These are phyloP conservation scores for Caranx ignobilis DNA, from an alignment of 2,113 vertebrate genomes.

Conservation along the genomic window DNA sequence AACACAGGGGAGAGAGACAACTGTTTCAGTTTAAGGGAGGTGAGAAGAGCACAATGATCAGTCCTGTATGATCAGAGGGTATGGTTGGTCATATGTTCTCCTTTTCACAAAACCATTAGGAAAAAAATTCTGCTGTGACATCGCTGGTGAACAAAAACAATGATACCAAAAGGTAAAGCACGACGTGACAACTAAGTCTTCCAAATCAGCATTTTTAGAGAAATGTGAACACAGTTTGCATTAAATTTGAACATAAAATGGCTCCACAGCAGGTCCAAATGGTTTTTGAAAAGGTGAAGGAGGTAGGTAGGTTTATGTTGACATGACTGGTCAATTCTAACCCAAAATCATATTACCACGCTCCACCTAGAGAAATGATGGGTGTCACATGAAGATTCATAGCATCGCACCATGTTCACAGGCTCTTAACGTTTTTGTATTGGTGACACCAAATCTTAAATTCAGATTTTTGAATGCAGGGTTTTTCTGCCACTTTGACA, in stretches of 20 bases:
- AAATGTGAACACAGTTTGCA: not conserved
- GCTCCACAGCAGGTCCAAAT: slow-evolving; percentile 41
- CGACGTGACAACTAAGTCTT: not conserved
- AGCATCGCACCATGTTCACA: not conserved
- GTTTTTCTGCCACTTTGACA: not conserved
- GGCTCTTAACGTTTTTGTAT: not conserved
- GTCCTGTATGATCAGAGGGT: slow-evolving; percentile 79
- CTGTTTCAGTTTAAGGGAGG: slow-evolving; percentile 86
- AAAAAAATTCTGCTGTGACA: slow-evolving; percentile 58
- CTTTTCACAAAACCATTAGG: slow-evolving; percentile 90
- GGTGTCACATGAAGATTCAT: slow-evolving; percentile 31
- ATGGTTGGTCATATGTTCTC: slow-evolving; percentile 62
- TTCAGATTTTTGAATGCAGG: not conserved
- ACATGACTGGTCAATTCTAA: slow-evolving; percentile 54
- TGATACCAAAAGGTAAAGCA: not conserved
- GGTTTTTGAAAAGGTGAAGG: slow-evolving; percentile 75
- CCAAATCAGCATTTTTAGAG: not conserved
- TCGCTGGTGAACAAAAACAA: not conserved
- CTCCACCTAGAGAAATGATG: slow-evolving; percentile 73
- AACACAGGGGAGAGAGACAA: slow-evolving; percentile 82
- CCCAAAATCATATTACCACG: slow-evolving; percentile 32
- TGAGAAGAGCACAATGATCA: slow-evolving; percentile 84
- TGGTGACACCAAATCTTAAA: not conserved
- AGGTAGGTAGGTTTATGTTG: slow-evolving; percentile 52
- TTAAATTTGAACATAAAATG: not conserved